Evolutionary conservation across 2,888 invertebrate species (phyloP).

Genomic region (Onthophagus sagittarius): DNA sequence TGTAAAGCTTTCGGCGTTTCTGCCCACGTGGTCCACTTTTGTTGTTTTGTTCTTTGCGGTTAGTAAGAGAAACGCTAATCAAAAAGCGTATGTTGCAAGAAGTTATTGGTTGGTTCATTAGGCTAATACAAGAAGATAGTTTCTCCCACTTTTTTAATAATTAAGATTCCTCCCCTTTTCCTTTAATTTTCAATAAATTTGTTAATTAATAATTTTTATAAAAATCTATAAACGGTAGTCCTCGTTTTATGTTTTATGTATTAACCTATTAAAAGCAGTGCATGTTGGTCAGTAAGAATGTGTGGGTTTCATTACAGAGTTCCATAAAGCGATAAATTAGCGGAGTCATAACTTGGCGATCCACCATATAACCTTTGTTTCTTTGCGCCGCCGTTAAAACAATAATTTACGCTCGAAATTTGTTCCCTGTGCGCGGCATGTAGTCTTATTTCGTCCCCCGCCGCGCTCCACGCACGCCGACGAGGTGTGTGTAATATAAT

Average conservation of each 20-base stretch:
- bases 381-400: background rate
- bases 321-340: background rate
- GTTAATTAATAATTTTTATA: background rate
- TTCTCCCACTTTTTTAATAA: background rate
- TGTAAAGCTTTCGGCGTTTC: background rate
- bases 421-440: conserved; percentile 18
- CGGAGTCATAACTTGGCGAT: background rate
- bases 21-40: background rate
- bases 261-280: background rate
- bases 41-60: background rate
- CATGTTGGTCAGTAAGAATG: background rate
- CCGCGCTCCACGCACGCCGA: conserved; percentile 10
- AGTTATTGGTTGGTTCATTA: background rate
- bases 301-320: background rate
- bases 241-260: background rate
- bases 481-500: conserved; percentile 29
- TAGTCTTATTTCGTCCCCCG: conserved; percentile 14
- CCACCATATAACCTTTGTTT: conserved; percentile 1
- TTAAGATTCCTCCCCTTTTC: background rate
- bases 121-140: background rate
- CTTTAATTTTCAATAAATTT: background rate
- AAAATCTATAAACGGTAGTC: background rate
- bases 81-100: background rate
- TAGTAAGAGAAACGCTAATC: background rate
- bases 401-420: conserved; percentile 18